A percentile compares a stretch with the other conserved stretches of the same genome.
Evolutionary conservation across 2,888 invertebrate species (phyloP).

Genomic region (Sussaba pulchella): DNA sequence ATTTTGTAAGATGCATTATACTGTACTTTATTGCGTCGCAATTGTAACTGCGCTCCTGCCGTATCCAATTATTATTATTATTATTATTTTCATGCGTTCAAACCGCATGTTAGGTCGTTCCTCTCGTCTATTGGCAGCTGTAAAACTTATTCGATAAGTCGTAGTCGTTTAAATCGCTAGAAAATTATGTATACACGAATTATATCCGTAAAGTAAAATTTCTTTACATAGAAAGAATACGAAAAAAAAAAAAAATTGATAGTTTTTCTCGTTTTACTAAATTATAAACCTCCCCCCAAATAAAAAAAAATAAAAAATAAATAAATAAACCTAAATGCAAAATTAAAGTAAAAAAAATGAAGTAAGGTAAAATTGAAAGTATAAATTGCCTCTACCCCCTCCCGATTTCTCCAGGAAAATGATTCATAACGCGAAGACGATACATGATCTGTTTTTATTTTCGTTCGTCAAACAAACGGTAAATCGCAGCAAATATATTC

Average conservation of each 20-base stretch:
- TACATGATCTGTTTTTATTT: conserved; percentile 58
- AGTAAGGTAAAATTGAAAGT: no score
- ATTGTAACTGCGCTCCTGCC: conserved; percentile 63
- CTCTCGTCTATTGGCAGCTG: conserved; percentile 77
- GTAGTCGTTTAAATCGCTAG: conserved; percentile 41
- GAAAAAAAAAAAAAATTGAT: conserved; percentile 48
- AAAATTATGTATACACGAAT: conserved; percentile 60
- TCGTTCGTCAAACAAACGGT: conserved; percentile 52
- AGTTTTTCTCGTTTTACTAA: conserved; percentile 74
- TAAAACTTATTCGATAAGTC: conserved; percentile 73
- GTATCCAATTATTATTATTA: conserved; percentile 78
- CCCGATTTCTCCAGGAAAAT: conserved; percentile 2
- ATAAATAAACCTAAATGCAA: no score
- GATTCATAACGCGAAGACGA: conserved; percentile 33
- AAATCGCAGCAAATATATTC: conserved; percentile 55
- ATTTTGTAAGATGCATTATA: conserved; percentile 76
- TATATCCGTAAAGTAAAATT: conserved; percentile 58
- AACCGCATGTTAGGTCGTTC: conserved; percentile 75
- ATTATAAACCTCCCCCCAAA: conserved; percentile 53
- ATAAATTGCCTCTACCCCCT: no score
- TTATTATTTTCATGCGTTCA: conserved; percentile 68
- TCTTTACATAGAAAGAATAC: conserved; percentile 59
- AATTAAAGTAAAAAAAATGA: no score
- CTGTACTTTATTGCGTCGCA: conserved; percentile 64
- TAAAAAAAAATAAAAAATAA: no score